Evolutionary conservation across 2,888 invertebrate species (phyloP), one percentile per base, ranked within the genome.

Genomic region (Lapara coniferarum): DNA sequence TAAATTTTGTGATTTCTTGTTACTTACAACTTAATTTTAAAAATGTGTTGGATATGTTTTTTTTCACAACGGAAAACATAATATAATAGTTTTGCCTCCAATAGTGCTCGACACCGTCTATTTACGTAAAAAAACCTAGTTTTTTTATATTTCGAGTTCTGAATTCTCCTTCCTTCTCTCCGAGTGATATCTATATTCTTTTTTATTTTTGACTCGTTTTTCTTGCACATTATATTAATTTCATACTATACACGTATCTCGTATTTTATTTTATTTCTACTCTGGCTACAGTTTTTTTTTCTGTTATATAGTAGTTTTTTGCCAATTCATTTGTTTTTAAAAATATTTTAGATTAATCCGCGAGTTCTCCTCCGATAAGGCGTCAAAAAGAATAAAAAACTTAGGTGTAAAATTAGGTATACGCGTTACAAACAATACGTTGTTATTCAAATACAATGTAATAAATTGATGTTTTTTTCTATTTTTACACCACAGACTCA

Each of bases 401-500:
- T 7, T 67, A 67, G 55, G 25, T 51, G 10, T 58, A 52, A 51
- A 25, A 19, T 16, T 68, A 66, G 49, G 57, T 53, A 59, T 44
- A 19, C 69, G 69, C 69, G 69, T 66, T 49, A 63, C 53, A 30
- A 52, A 52, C 52, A 53, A 37, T 67, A 53, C 63, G 53, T 63
- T 44, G 30, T 37, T 58, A 58, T 58, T 12, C 58, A 58, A 69
- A 37, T 69, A 53, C 44, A 52, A 52, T 53, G 19, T 92, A 92
- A 91, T 84, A 76, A 63, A 63, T 49, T 63, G 63, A 63, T 63
- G 82, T 81, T 89, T 92, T 89, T 91, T 90, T 89, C 86, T 89
- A 85, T 91, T 55, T 87, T 86, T 81, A 83, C 83, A 86, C 85
- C 85, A 87, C 89, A 90, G 90, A 90, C 85, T 84, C 86, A 82